phyloP scores from a whole-genome alignment of 2,888 invertebrate genomes.

The Smittia sp. region DNA sequence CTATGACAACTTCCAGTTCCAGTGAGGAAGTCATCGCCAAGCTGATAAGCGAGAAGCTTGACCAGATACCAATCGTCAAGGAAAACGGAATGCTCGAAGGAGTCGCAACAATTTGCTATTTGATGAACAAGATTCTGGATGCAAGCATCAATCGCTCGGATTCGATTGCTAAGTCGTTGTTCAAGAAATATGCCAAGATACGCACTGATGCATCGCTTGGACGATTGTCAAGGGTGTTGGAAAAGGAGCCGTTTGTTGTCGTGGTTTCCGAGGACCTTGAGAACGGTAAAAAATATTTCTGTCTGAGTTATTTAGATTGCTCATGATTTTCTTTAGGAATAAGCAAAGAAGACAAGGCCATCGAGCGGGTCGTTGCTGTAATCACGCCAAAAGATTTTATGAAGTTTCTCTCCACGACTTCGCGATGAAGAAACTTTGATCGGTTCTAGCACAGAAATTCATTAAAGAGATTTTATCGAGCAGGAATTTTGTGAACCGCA shows the following conservation, averaged over 20 bases:
- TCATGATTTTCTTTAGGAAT: too few species aligned
- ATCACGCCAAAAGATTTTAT: constrained; percentile 70
- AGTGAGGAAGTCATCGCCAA: constrained; percentile 10
- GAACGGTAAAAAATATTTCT: background rate
- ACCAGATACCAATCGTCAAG: constrained; percentile 17
- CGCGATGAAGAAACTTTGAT: too few species aligned
- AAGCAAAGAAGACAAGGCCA: background rate
- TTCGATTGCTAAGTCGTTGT: constrained; percentile 63
- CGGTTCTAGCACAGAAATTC: too few species aligned
- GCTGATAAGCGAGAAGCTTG: background rate
- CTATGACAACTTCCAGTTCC: background rate
- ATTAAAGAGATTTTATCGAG: too few species aligned
- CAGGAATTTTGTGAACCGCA: too few species aligned
- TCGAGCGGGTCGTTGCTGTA: constrained; percentile 58
- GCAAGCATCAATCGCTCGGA: constrained; percentile 46
- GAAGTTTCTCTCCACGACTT: too few species aligned
- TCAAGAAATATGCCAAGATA: constrained; percentile 73
- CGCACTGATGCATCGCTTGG: constrained; percentile 66
- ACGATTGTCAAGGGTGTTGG: constrained; percentile 72
- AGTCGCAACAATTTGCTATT: constrained; percentile 8
- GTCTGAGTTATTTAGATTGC: too few species aligned
- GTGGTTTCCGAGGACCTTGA: constrained; percentile 51
- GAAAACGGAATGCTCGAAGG: constrained; percentile 15
- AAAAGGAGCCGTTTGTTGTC: constrained; percentile 74
- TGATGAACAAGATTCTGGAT: constrained; percentile 48